Base-by-base conservation (phyloP, 2,888 invertebrate species). In the Phragmatobia fuliginosa region DNA sequence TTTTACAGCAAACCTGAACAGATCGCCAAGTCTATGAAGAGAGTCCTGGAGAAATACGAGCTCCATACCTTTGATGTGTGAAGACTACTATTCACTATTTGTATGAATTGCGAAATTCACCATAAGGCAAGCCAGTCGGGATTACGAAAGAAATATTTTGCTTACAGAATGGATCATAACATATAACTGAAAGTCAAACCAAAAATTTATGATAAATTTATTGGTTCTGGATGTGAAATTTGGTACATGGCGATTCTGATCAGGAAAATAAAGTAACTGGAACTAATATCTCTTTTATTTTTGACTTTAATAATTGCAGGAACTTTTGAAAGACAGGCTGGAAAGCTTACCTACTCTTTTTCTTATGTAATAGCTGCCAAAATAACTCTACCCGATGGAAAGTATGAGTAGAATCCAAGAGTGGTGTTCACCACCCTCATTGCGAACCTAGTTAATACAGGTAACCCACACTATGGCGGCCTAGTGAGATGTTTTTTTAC, bases 1-100 rank as follows among this genome's bases (percentile, higher is more conserved):
- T 96, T 95, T 88, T 96, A 96, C 86, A 95, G 91, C 75, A 90
- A 87, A 81, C 93, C 95, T 1, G 91, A 93, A 68, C 95, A 96
- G 71, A 95, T 96, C 41, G 92, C 93, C 8, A 93, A 91, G 70
- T 92, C 95, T 0, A 96, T 96, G 96, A 87, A 86, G 73, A 93
- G 88, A 76, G 94, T 93, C 6, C 83, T 95, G 5, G 82, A 89
- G 25, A 94, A 94, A 70, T 94, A 94, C 77, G 84, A 87, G 59
- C 72, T 83, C 8, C 90, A 92, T 59, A 80, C 88, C 76, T 32
- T 59, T 45, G 67, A 71, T n/a, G 62, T 49, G 36, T 67, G 56
- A 66, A 52, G 32, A 28, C 10, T 25, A 52, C 52, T 52, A 33
- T 41, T 25, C 18, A 5, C 41, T 33, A 41, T 60, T 25, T 49